Percentiles rank a stretch among this genome's conserved stretches.
Evolutionary conservation across 2,797 vertebrate species (phyloP).

Genomic region (Thalassophryne amazonica): DNA sequence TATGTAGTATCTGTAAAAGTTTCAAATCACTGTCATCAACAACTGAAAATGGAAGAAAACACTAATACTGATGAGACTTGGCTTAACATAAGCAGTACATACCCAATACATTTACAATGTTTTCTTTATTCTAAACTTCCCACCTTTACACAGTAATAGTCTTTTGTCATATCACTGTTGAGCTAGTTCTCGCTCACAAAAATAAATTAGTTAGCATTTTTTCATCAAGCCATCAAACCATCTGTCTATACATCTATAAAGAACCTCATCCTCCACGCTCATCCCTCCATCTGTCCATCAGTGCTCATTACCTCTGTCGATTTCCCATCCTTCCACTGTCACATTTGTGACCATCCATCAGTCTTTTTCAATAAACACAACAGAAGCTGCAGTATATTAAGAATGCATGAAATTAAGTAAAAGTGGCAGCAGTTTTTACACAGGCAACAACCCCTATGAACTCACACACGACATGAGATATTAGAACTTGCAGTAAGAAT

Average conservation of each 20-base stretch:
- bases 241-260: slow-evolving; percentile 45
- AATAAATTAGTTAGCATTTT: slow-evolving; percentile 43
- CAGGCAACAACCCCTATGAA: neutral
- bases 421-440: slow-evolving; percentile 10
- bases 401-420: slow-evolving; percentile 28
- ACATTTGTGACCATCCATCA: slow-evolving; percentile 48
- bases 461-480: neutral
- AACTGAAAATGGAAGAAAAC: too few species aligned
- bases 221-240: slow-evolving; percentile 22
- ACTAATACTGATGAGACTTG: too few species aligned
- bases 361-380: slow-evolving; percentile 47
- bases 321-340: slow-evolving; percentile 47
- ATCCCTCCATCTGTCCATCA: slow-evolving; percentile 61
- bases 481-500: neutral
- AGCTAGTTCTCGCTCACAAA: slow-evolving; percentile 9
- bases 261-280: slow-evolving; percentile 26
- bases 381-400: slow-evolving; percentile 25
- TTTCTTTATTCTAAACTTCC: slow-evolving; percentile 13
- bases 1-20: too few species aligned
- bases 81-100: too few species aligned
- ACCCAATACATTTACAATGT: too few species aligned
- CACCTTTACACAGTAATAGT: slow-evolving; percentile 15
- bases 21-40: too few species aligned
- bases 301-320: slow-evolving; percentile 46
- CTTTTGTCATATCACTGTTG: slow-evolving; percentile 12